Base-by-base conservation (phyloP, 2,113 vertebrate species). In the Etheostoma cragini region DNA sequence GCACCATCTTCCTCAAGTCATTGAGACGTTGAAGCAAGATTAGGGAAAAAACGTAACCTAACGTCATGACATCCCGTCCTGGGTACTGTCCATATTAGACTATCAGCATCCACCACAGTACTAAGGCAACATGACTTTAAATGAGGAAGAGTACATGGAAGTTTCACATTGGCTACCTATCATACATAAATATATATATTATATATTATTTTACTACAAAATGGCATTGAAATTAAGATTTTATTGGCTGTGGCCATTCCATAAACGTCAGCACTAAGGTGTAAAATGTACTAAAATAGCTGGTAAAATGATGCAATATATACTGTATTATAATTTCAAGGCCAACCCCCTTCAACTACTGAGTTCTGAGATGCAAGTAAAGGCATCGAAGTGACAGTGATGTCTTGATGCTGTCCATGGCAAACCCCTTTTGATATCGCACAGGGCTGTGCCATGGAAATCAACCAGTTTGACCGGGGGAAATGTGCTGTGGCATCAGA, bases 361-460 rank as follows among this genome's bases (percentile, higher is more conserved):
- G 45, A 64, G 54, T 57, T 45, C 8, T 30, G 57, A 52, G 33
- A 53, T 33, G 53, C 60, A 53, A 53, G 11, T 24, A 24, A 22
- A 53, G 54, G 30, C 58, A 52, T 56, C 45, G 5, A 12, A 49
- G 46, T 83, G 68, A 66, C 68, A 54, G 35, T 38, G 63, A 70
- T 53, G 24, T 63, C 17, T 79, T 49, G 38, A 22, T 53, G 81
- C 17, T 21, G 19, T 2, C n/a, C 66, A 8, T 38, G 1, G 49
- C 12, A 14, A 6, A 6, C 5, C 76, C 8, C 33, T 71, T 71
- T 57, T 22, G 16, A 65, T 56, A 54, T 60, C 22, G 50, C 16
- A 21, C n/a, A 19, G 8, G 7, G 7, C 52, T 70, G 8, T 78
- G 64, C 46, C 30, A 60, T 6, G 30, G 50, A 57, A 66, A 19